phyloP scores from a whole-genome alignment of 2,888 invertebrate genomes.

The Psylliodes chrysocephalus region DNA sequence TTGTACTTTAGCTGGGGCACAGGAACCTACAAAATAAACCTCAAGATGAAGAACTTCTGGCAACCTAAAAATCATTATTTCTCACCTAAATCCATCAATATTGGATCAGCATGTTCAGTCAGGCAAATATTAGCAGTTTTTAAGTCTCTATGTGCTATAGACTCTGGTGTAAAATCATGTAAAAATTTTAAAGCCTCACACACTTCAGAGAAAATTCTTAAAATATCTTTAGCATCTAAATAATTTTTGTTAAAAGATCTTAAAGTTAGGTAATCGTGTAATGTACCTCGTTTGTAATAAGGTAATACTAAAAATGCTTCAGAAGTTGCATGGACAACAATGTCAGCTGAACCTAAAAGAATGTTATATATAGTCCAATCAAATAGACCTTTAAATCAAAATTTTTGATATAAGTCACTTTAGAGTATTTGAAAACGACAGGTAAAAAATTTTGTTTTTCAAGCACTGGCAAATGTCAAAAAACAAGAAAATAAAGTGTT shows the following conservation, averaged over 20 bases:
- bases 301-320: constrained; percentile 80
- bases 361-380: too few relatives aligned
- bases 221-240: constrained; percentile 72
- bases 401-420: too few relatives aligned
- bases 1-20: constrained; percentile 73
- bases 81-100: constrained; percentile 84
- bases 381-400: too few relatives aligned
- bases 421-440: too few relatives aligned
- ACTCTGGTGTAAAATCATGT: constrained; percentile 77
- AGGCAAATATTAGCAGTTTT: constrained; percentile 88
- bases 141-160: constrained; percentile 84
- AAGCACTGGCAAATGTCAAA: too few relatives aligned
- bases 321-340: constrained; percentile 74
- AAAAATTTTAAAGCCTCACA: constrained; percentile 80
- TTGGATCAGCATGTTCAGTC: constrained; percentile 74
- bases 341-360: constrained; percentile 68
- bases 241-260: constrained; percentile 70
- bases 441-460: too few relatives aligned
- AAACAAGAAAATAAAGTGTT: too few relatives aligned
- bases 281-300: constrained; percentile 80
- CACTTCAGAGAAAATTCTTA: constrained; percentile 77
- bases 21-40: constrained; percentile 68
- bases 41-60: too few relatives aligned
- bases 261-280: constrained; percentile 75
- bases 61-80: too few relatives aligned